Percentiles rank a stretch among this genome's conserved stretches.
phyloP scores from a whole-genome alignment of 2,888 invertebrate species.

The Clistopyga incitator region DNA sequence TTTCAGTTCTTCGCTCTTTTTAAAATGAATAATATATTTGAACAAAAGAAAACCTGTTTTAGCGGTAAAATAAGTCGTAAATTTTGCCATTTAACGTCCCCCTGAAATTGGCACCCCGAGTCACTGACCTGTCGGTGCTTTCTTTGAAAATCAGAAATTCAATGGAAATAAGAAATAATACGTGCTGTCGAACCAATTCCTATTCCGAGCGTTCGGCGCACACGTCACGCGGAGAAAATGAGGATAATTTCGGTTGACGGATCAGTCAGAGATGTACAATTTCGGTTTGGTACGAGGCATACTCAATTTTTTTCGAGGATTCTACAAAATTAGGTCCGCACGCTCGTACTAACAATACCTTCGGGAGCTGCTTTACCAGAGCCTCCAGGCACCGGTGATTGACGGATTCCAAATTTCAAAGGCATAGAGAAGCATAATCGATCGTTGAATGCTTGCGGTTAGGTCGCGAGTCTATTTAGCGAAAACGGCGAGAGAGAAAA shows the following conservation, averaged over 20 bases:
- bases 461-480: conserved; percentile 58
- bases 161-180: not conserved
- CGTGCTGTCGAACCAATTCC: not conserved
- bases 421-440: conserved; percentile 42
- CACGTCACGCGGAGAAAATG: conserved; percentile 13
- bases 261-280: not conserved
- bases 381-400: conserved; percentile 25
- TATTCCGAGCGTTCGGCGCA: not conserved
- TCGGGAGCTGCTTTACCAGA: not conserved
- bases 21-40: too few species aligned
- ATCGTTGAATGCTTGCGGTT: conserved; percentile 52
- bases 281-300: not conserved
- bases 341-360: conserved; percentile 41
- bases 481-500: conserved; percentile 25
- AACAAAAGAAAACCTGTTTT: not conserved
- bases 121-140: not conserved
- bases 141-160: conserved; percentile 6
- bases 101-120: not conserved
- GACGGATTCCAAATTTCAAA: conserved; percentile 39
- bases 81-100: not conserved
- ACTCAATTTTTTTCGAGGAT: not conserved
- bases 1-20: too few species aligned
- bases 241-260: conserved; percentile 30
- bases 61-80: not conserved
- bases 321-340: not conserved